Conservation (phyloP, 2,888 invertebrate species). For the Meandrusa payeni region DNA sequence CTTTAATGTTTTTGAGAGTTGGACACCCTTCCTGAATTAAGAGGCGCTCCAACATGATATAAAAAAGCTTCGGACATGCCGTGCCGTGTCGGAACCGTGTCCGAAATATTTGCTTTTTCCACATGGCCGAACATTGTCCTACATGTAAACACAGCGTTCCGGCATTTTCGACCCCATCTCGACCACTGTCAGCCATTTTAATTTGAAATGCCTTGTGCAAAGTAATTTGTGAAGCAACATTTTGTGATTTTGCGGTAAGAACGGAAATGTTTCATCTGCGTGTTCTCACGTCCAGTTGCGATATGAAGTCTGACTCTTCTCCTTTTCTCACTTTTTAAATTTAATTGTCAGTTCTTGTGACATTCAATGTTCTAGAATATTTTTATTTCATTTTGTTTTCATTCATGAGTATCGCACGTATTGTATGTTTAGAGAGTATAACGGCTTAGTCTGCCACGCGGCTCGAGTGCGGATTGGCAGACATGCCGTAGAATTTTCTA, state of each 20-base stretch:
- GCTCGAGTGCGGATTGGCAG: too few relatives aligned
- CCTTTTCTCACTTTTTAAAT: too few relatives aligned
- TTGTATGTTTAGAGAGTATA: too few relatives aligned
- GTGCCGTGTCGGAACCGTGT: slow-evolving; percentile 35
- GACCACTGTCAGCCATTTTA: slow-evolving; percentile 3
- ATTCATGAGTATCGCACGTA: too few relatives aligned
- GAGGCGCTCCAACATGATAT: slow-evolving; percentile 47
- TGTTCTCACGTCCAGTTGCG: slow-evolving; percentile 1
- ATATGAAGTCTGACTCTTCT: too few relatives aligned
- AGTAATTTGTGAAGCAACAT: slow-evolving; percentile 8
- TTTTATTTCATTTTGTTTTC: not conserved
- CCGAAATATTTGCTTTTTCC: slow-evolving; percentile 33
- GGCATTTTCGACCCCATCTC: slow-evolving; percentile 6
- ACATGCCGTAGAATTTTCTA: too few relatives aligned
- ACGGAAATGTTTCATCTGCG: not conserved
- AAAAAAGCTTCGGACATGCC: slow-evolving; percentile 33
- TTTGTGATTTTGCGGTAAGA: not conserved
- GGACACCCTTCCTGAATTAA: slow-evolving; percentile 50
- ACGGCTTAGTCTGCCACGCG: too few relatives aligned
- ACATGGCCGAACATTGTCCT: slow-evolving; percentile 28
- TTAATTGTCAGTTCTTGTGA: too few relatives aligned
- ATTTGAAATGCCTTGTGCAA: slow-evolving; percentile 2
- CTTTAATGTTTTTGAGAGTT: slow-evolving; percentile 32
- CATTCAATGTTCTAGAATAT: not conserved
- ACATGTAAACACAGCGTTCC: slow-evolving; percentile 25